Base-by-base conservation (phyloP, 2,113 vertebrate genomes). In the Coptodon rendalli region DNA sequence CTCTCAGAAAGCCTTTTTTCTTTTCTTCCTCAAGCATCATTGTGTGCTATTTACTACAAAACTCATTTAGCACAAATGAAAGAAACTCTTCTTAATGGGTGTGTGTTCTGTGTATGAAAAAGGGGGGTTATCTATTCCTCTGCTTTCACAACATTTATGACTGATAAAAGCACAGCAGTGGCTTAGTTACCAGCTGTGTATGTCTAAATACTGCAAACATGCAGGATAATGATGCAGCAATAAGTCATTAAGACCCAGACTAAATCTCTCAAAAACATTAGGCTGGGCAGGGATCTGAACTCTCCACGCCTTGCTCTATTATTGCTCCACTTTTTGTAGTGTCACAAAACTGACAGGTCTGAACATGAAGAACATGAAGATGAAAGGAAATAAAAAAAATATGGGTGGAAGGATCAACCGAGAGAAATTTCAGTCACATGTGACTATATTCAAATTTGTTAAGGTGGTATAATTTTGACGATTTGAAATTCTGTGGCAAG, bases 331-430 rank as follows among this genome's bases (percentile, higher is more conserved):
- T 53, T 87, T 84, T 54, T 82, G 43, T 19, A 52, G 73, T 71
- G 89, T 91, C 86, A 92, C 54, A 52, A 6, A 71, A 50, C 13
- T 9, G 86, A 91, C 94, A 95, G 38, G 95, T 92, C 90, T 86
- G 56, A 90, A 92, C 94, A 90, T 19, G 95, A 92, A 53, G 34
- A 50, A 17, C 63, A 34, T 3, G 86, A 84, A 56, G 85, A 48
- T 17, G 29, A 80, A 50, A 81, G 81, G 34, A 22, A 68, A 68
- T 38, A 14, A n/a, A 24, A 5, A 57, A 85, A 40, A 24, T 54
- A 19, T 80, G 81, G 38, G 34, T 36, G 22, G 8, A 53, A 61
- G 9, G 16, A 31, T 61, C n/a, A 40, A 52, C 45, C 38, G 63
- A 36, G 22, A 12, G 53, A 83, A 43, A 63, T 19, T 4, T 52